Percentiles rank a stretch among this genome's conserved stretches.
Evolutionary conservation across 2,797 vertebrate genomes (phyloP).

Genomic region (Poeciliopsis presidionis): DNA sequence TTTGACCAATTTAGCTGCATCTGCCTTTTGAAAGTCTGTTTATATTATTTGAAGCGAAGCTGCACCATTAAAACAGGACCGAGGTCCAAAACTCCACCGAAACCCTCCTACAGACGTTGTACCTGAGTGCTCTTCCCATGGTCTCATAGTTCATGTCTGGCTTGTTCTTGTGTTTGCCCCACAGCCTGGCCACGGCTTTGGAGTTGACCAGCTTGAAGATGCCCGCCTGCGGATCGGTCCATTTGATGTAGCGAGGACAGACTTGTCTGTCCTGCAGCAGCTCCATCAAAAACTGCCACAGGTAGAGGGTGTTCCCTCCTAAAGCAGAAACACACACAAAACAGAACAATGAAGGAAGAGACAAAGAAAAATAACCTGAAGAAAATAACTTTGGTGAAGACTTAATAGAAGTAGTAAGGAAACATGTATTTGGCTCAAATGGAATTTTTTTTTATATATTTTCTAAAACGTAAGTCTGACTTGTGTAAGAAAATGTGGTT

Average conservation of each 20-base stretch:
- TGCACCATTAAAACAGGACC: background rate
- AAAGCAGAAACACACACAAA: constrained; percentile 36
- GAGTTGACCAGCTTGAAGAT: constrained; percentile 98
- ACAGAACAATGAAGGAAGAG: constrained; percentile 3
- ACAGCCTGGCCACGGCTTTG: constrained; percentile 93
- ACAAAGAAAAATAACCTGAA: background rate
- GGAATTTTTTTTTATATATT: background rate
- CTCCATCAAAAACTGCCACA: constrained; percentile 97
- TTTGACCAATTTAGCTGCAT: background rate
- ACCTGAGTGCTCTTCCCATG: constrained; percentile 98
- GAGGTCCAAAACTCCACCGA: background rate
- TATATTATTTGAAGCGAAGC: background rate
- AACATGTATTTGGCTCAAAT: background rate
- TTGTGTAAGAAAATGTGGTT: background rate
- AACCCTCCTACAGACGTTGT: constrained; percentile 11
- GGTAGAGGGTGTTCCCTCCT: constrained; percentile 94
- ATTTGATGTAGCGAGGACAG: constrained; percentile 97
- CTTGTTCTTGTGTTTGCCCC: constrained; percentile 99
- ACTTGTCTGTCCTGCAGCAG: constrained; percentile 93
- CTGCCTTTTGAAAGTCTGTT: background rate
- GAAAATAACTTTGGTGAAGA: constrained; percentile 1
- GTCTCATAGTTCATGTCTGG: constrained; percentile 99
- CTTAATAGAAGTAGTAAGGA: too few relatives aligned
- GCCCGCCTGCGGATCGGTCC: constrained; percentile 93
- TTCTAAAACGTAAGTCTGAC: background rate